Percentiles rank a stretch among this genome's conserved stretches.
These are phyloP conservation scores for Columba janthina DNA, from an alignment of 2,113 vertebrate genomes.

Conservation along the genomic window DNA sequence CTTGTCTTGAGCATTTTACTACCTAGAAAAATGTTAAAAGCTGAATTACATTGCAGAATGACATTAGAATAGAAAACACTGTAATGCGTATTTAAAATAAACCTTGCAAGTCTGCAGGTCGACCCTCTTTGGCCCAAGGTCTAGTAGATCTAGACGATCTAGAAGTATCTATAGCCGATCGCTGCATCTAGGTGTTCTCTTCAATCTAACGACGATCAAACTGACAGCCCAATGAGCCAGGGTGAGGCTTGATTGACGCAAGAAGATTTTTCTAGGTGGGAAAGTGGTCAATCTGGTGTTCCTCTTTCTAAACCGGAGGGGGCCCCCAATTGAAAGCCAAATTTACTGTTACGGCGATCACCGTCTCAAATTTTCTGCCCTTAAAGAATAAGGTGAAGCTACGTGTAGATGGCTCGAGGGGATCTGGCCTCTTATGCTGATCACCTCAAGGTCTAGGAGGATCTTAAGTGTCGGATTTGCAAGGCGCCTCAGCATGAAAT, in stretches of 20 bases:
- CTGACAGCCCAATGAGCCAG: constrained; percentile 93
- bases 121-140: constrained; percentile 95
- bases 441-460: constrained; percentile 92
- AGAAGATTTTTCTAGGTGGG: constrained; percentile 91
- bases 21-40: constrained; percentile 85
- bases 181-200: constrained; percentile 94
- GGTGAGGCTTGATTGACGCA: constrained; percentile 94
- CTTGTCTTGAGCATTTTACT: constrained; percentile 70
- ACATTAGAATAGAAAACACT: constrained; percentile 85
- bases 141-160: constrained; percentile 93
- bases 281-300: constrained; percentile 90
- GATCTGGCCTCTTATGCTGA: constrained; percentile 92
- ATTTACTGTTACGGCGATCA: constrained; percentile 89
- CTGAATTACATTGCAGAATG: constrained; percentile 83
- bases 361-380: constrained; percentile 88
- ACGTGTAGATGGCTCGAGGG: constrained; percentile 90
- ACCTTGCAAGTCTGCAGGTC: constrained; percentile 96
- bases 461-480: constrained; percentile 92
- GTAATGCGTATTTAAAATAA: constrained; percentile 95
- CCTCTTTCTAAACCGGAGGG: constrained; percentile 91
- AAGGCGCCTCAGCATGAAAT: constrained; percentile 93
- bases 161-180: constrained; percentile 95
- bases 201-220: constrained; percentile 95
- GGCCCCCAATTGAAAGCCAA: constrained; percentile 89
- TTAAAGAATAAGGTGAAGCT: constrained; percentile 90